Evolutionary conservation across 2,797 vertebrate species (phyloP).

Genomic region (Hypotaenidia okinawae): DNA sequence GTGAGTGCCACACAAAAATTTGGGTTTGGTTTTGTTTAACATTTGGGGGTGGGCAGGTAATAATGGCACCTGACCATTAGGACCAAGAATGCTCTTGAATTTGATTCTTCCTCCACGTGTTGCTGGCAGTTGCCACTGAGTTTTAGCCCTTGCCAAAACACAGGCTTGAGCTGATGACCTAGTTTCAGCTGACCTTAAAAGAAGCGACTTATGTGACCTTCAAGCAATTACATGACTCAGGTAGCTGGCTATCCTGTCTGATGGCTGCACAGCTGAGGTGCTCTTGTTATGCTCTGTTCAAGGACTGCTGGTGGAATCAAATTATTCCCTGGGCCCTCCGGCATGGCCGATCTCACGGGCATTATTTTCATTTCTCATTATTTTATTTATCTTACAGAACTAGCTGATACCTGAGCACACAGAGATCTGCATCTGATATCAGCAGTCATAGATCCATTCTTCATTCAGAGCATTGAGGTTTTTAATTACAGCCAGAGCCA

Average conservation of each 20-base stretch:
- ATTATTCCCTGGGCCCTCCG: background rate
- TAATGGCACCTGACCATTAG: background rate
- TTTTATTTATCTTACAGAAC: background rate
- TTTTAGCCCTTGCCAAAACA: background rate
- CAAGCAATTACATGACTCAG: background rate
- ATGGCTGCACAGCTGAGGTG: background rate
- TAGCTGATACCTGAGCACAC: background rate
- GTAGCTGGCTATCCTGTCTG: background rate
- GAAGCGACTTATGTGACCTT: background rate
- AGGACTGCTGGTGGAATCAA: background rate
- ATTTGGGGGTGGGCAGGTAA: background rate
- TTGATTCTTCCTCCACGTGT: background rate
- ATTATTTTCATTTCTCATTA: background rate
- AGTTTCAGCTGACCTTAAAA: background rate
- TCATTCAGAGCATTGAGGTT: background rate
- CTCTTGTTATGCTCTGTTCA: background rate
- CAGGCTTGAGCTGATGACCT: background rate
- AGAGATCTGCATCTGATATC: background rate
- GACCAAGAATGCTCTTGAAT: background rate
- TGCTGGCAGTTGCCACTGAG: background rate
- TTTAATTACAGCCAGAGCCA: background rate
- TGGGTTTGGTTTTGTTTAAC: background rate
- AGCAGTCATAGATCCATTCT: background rate
- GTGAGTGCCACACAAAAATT: background rate
- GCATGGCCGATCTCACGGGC: background rate